Conservation (phyloP, 1,140 invertebrate genomes). For the Eubasilissa regina region DNA sequence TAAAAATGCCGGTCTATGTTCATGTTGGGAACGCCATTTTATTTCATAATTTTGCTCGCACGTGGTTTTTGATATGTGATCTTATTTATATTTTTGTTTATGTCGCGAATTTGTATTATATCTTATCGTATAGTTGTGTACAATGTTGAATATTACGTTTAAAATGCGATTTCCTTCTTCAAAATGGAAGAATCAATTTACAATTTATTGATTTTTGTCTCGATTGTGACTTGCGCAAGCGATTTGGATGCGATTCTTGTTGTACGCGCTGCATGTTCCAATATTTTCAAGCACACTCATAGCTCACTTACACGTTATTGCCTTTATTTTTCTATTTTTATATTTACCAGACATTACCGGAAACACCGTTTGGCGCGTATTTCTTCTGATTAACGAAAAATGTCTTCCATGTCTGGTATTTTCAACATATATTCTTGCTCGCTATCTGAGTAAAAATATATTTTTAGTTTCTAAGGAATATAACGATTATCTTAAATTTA, state of each 20-base stretch:
- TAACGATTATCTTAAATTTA: too few species aligned
- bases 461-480: too few species aligned
- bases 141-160: background rate
- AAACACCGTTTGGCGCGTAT: constrained; percentile 25
- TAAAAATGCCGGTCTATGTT: constrained; percentile 24
- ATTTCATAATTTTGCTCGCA: constrained; percentile 36
- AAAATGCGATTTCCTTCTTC: constrained; percentile 6
- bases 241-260: constrained; percentile 14
- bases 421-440: too few species aligned
- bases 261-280: background rate
- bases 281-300: background rate
- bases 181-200: constrained; percentile 26
- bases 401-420: too few species aligned
- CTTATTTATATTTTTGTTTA: constrained; percentile 38
- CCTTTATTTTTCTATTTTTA: constrained; percentile 17
- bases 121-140: background rate
- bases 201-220: constrained; percentile 38
- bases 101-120: background rate
- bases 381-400: constrained; percentile 7
- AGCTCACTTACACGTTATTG: background rate
- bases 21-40: constrained; percentile 36
- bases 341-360: background rate
- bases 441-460: too few species aligned
- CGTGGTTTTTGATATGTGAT: constrained; percentile 44
- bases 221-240: constrained; percentile 24